phyloP scores from a whole-genome alignment of 2,888 invertebrate genomes.

The Thysanoteuthis rhombus region DNA sequence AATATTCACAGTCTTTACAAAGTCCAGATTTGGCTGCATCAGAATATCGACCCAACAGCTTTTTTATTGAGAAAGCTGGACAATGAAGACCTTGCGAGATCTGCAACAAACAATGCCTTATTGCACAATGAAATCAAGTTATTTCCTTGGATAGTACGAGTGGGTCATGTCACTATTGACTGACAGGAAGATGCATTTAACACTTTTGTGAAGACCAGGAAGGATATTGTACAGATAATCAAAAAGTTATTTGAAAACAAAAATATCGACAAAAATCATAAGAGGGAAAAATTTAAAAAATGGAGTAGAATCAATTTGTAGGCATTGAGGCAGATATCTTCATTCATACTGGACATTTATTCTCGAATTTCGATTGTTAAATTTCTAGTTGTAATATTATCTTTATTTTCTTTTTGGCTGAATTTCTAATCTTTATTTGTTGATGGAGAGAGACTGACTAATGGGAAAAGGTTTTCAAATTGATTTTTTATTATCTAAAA shows the following conservation, averaged over 20 bases:
- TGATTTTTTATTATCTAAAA: neutral
- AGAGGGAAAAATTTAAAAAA: neutral
- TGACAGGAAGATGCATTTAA: neutral
- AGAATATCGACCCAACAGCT: neutral
- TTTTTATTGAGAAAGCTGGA: neutral
- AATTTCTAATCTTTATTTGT: neutral
- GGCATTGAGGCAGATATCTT: neutral
- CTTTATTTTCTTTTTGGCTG: too few species aligned
- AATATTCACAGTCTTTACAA: neutral
- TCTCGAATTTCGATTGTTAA: neutral
- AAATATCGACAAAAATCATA: neutral
- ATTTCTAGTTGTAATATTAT: too few species aligned
- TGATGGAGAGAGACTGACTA: neutral
- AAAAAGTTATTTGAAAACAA: neutral
- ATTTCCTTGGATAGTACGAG: neutral
- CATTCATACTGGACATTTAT: neutral
- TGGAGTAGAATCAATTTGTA: neutral
- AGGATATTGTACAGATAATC: neutral
- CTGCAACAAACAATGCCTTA: neutral
- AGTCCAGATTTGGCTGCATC: neutral
- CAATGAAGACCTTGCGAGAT: neutral
- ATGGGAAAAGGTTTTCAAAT: conserved; percentile 12
- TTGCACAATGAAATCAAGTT: neutral
- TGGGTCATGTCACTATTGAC: neutral
- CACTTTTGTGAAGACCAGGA: neutral